These are phyloP conservation scores for Epinephelus coioides DNA, from an alignment of 2,797 vertebrate species.

Conservation along the genomic window DNA sequence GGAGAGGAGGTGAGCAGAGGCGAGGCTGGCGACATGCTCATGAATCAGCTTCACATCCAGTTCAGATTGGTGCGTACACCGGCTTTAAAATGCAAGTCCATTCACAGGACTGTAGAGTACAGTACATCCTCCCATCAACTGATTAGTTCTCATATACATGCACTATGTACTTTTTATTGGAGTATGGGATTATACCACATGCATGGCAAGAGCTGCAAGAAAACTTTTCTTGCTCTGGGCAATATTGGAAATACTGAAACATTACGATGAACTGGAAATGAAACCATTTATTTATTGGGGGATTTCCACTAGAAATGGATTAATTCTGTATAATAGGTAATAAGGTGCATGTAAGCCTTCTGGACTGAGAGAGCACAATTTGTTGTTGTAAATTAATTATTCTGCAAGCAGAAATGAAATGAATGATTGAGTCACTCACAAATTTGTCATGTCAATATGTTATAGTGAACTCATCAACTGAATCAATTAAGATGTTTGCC, in stretches of 20 bases:
- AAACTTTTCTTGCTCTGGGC: not conserved
- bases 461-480: not conserved
- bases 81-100: conserved; percentile 9
- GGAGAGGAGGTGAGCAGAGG: conserved; percentile 47
- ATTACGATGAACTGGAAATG: not conserved
- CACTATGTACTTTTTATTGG: not conserved
- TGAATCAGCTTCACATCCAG: conserved; percentile 63
- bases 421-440: not conserved
- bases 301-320: not conserved
- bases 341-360: too few species aligned
- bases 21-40: conserved; percentile 52
- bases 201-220: not conserved
- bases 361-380: too few species aligned
- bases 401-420: not conserved
- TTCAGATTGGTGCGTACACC: conserved; percentile 6
- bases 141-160: not conserved
- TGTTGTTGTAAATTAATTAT: too few species aligned
- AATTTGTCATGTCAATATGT: not conserved
- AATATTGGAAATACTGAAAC: not conserved
- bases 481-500: not conserved
- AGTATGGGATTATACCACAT: not conserved
- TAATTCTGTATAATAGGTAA: too few species aligned
- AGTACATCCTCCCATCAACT: not conserved
- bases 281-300: not conserved
- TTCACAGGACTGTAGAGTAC: not conserved